Conservation (phyloP, 2,797 vertebrate genomes). For the Lithobates pipiens region DNA sequence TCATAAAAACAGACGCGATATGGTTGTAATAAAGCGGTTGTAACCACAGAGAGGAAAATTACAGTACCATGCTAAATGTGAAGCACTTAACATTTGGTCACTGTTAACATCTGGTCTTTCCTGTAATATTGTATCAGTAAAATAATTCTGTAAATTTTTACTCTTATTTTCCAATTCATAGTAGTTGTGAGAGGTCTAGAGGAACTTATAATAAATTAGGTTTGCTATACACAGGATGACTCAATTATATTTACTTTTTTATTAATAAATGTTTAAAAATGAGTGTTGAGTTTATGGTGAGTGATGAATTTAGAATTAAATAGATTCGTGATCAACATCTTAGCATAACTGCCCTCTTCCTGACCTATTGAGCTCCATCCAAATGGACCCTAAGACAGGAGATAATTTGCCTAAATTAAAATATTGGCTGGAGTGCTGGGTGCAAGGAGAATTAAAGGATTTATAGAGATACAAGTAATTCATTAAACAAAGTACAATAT, state of each 20-base stretch:
- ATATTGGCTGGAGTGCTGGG: no score
- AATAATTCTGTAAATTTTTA: neutral
- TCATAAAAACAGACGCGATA: neutral
- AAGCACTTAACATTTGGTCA: neutral
- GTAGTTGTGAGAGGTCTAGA: neutral
- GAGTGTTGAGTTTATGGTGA: neutral
- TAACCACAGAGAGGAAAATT: slow-evolving; percentile 2
- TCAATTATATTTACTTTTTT: neutral
- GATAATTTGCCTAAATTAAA: no score
- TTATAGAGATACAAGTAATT: no score
- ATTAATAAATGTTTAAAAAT: neutral
- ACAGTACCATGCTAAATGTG: neutral
- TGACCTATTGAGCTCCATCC: no score
- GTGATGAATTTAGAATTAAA: no score
- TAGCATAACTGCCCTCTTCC: no score
- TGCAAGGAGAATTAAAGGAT: no score
- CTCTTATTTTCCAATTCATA: neutral
- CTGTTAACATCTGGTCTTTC: neutral
- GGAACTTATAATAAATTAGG: neutral
- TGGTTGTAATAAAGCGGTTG: neutral
- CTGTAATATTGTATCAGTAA: neutral
- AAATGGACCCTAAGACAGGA: no score
- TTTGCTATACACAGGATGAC: neutral
- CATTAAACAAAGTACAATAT: no score
- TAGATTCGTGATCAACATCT: no score